Conservation (phyloP, 2,797 vertebrate genomes). For the Carduelis carduelis region DNA sequence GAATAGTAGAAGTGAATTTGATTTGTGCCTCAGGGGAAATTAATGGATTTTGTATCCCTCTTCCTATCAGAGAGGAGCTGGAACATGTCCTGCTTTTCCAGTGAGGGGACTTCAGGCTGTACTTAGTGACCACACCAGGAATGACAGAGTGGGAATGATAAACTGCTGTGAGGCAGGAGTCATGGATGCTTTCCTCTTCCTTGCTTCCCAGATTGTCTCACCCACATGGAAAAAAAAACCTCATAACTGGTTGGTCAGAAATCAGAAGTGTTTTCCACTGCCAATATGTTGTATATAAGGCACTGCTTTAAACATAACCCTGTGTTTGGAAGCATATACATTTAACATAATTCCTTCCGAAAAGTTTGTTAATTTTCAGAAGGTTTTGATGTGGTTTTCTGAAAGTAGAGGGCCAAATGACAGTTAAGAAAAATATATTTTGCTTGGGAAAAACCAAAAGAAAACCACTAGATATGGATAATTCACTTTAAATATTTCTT, state of each 20-base stretch:
- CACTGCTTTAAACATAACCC: background rate
- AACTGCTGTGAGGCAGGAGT: background rate
- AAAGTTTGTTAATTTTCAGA: background rate
- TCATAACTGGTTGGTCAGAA: background rate
- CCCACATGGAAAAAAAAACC: fast-evolving
- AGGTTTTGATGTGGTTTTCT: background rate
- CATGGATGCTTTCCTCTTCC: background rate
- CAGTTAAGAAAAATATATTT: background rate
- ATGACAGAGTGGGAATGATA: background rate
- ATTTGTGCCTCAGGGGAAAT: background rate
- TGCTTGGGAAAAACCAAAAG: fast-evolving
- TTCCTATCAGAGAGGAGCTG: background rate
- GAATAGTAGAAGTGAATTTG: background rate
- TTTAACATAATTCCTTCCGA: background rate
- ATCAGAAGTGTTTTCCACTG: background rate
- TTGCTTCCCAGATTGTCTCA: background rate
- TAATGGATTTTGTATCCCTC: background rate
- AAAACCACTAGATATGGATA: background rate
- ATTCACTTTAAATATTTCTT: background rate
- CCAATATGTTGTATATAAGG: background rate
- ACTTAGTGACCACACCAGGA: background rate
- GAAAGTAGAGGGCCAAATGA: background rate
- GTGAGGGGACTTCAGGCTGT: background rate
- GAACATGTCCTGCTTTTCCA: background rate
- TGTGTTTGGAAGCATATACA: background rate